Conservation (phyloP, 2,113 vertebrate genomes). For the Psittacara wagleri region DNA sequence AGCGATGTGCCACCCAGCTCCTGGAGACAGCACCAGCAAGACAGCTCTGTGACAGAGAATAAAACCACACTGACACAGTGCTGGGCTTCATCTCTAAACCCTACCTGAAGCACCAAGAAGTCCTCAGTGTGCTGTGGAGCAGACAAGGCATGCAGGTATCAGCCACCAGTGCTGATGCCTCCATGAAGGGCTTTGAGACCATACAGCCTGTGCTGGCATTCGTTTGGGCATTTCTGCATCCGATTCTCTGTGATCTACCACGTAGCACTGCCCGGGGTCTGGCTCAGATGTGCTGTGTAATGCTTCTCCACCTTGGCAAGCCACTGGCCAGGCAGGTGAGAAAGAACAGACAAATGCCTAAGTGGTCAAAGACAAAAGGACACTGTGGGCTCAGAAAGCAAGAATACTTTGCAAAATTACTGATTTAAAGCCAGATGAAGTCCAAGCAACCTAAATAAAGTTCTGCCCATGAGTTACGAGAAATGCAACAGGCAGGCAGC, state of each 20-base stretch:
- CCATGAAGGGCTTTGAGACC: neutral
- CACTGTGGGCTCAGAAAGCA: neutral
- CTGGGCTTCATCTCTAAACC: neutral
- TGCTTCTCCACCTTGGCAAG: neutral
- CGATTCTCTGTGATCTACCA: neutral
- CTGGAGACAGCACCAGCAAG: neutral
- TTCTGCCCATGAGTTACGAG: neutral
- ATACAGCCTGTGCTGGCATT: too few species aligned
- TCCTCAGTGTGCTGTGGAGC: rapidly evolving
- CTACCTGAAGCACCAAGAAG: too few species aligned
- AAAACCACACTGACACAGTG: neutral
- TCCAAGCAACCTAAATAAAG: neutral
- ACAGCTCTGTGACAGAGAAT: neutral
- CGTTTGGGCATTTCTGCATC: neutral
- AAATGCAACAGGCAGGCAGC: neutral
- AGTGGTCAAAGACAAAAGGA: neutral
- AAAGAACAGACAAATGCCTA: neutral
- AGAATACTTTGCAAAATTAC: neutral
- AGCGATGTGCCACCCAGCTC: neutral
- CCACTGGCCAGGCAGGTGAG: neutral
- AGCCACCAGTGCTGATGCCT: neutral
- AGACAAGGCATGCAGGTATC: neutral
- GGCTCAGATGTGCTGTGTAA: neutral
- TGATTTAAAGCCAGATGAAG: neutral
- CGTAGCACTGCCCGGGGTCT: neutral